Evolutionary conservation across 1,140 invertebrate species (phyloP).

Genomic region (Diorhabda elongata): DNA sequence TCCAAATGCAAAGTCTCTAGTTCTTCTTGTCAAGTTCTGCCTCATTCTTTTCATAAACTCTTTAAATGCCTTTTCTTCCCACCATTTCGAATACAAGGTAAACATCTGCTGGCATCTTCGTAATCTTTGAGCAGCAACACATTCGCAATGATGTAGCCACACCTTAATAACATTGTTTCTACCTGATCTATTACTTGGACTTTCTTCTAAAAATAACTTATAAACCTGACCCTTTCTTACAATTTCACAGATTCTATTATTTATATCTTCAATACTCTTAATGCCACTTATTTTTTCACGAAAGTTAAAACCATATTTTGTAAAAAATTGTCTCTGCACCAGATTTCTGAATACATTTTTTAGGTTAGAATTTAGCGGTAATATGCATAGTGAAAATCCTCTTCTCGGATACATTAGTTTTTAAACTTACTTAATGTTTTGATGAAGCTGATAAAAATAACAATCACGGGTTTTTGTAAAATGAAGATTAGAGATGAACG

Average conservation of each 20-base stretch:
- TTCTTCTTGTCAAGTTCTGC: slow-evolving; percentile 43
- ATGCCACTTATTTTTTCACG: slow-evolving; percentile 21
- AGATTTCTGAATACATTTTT: slow-evolving; percentile 24
- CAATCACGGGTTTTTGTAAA: neutral
- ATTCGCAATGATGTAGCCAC: slow-evolving; percentile 61
- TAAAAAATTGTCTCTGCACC: slow-evolving; percentile 13
- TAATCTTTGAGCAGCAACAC: slow-evolving; percentile 58
- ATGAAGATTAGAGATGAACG: slow-evolving; percentile 11
- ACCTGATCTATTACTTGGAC: neutral
- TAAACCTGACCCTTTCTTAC: slow-evolving; percentile 24
- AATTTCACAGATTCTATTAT: slow-evolving; percentile 19
- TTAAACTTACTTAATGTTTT: slow-evolving; percentile 6
- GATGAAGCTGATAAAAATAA: neutral
- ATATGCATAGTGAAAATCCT: slow-evolving; percentile 26
- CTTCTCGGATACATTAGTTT: slow-evolving; percentile 26
- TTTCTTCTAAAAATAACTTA: slow-evolving; percentile 17
- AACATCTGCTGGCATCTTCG: slow-evolving; percentile 59
- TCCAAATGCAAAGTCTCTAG: slow-evolving; percentile 48
- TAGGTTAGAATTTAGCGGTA: slow-evolving; percentile 30
- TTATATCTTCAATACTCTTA: slow-evolving; percentile 21
- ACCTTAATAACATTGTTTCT: slow-evolving; percentile 40
- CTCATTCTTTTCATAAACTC: slow-evolving; percentile 54
- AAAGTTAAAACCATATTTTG: slow-evolving; percentile 19
- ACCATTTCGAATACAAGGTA: slow-evolving; percentile 58
- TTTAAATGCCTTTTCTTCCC: slow-evolving; percentile 56